Base-by-base conservation (phyloP, 2,113 vertebrate species). In the Tympanuchus pallidicinctus region DNA sequence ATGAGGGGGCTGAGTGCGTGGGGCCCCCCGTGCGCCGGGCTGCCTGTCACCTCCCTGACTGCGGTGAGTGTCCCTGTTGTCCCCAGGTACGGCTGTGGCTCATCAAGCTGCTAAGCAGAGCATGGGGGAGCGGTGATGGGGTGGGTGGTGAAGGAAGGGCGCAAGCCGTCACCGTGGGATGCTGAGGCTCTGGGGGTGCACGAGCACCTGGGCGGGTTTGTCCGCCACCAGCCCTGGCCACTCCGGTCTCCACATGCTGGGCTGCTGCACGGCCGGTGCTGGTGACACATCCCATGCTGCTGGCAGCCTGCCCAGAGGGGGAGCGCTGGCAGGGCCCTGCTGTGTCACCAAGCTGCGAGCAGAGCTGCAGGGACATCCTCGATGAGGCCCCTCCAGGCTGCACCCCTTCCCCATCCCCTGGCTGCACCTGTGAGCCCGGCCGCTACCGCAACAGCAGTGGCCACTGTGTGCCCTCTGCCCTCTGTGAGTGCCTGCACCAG, bases 381-480 rank as follows among this genome's bases (percentile, higher is more conserved):
- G 90, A 86, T 4, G 86, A 94, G 30, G 25, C 93, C 3, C 93
- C 88, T 0, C 50, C 22, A n/a, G 98, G 97, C 96, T 98, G 98
- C 92, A 90, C 61, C 12, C 28, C 10, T 2, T 12, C 42, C 3
- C 43, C 15, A 7, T 21, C 24, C 2, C 96, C 97, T 4, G 97
- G 97, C 82, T 99, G 99, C 2, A 69, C 97, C 63, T 99, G 99
- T 94, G 95, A 82, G 87, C 97, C 92, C 0, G 98, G 98, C 24
- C 95, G 60, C 25, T 98, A 99, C 96, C 98, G 98, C 42, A 97
- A 97, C 90, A 60, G 84, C 1, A 78, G 84, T 14, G 98, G 98
- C 1, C 63, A 7, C 48, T 99, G 99, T 16, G 98, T 99, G 65
- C 98, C 98, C 1, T 93, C 97, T 1, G 98, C 98, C 15, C 97